A percentile compares a stretch with the other conserved stretches of the same genome.
phyloP scores from a whole-genome alignment of 2,797 vertebrate species.

The Anniella stebbinsi region DNA sequence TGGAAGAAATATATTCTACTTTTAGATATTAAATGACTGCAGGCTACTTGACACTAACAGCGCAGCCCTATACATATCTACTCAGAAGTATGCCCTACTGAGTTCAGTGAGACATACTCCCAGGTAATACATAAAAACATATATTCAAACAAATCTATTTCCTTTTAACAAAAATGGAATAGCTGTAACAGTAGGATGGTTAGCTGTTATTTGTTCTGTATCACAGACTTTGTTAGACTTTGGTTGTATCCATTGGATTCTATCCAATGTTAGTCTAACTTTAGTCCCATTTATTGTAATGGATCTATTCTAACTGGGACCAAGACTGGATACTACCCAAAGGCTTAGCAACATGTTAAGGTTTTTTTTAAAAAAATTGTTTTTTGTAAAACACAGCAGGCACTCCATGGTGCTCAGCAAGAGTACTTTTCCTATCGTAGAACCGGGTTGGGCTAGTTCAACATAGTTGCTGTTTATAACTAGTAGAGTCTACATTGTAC shows the following conservation, averaged over 20 bases:
- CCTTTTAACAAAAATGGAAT: neutral
- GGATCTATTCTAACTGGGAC: no score
- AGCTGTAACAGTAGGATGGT: neutral
- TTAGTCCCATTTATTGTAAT: no score
- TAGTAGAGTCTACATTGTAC: neutral
- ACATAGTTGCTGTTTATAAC: neutral
- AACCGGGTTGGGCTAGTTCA: neutral
- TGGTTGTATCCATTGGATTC: no score
- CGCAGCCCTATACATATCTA: neutral
- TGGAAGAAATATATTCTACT: neutral
- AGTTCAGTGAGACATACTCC: neutral
- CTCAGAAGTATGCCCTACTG: neutral
- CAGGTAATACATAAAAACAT: neutral
- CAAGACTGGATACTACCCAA: no score
- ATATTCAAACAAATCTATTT: neutral
- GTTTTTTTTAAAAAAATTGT: no score
- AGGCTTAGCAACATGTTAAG: no score
- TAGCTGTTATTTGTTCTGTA: neutral
- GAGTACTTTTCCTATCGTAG: neutral
- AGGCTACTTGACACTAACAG: neutral
- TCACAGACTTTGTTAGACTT: neutral
- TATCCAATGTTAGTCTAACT: no score
- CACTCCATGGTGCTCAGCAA: neutral
- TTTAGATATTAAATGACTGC: neutral
- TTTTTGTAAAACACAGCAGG: neutral